These are phyloP conservation scores for Vombatus ursinus DNA, from an alignment of 2,113 vertebrate species.

Conservation along the genomic window DNA sequence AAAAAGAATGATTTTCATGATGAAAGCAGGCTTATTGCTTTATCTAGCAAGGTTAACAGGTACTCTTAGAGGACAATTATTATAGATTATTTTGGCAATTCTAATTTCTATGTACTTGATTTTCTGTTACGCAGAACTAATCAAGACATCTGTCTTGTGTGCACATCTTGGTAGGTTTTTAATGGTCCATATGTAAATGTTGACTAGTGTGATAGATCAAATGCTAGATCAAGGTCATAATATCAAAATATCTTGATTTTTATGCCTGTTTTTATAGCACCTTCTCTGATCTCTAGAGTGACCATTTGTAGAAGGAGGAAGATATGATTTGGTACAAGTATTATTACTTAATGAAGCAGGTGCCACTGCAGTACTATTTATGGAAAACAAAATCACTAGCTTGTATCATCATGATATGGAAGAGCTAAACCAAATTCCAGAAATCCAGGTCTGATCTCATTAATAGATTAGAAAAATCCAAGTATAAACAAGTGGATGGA, in stretches of 20 bases:
- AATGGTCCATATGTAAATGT: not conserved
- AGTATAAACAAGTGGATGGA: not conserved
- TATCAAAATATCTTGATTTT: not conserved
- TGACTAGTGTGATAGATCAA: not conserved
- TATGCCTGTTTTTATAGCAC: not conserved
- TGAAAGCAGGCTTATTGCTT: not conserved
- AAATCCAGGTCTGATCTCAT: not conserved
- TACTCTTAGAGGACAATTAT: not conserved
- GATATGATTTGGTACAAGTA: not conserved
- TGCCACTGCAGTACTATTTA: not conserved
- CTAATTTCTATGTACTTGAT: not conserved
- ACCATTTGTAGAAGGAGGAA: not conserved
- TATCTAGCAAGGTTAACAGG: not conserved
- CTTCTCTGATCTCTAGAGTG: not conserved
- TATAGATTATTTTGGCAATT: not conserved
- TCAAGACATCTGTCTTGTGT: not conserved
- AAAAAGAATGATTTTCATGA: not conserved
- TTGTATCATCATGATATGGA: not conserved
- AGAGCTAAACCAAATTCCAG: constrained; percentile 9
- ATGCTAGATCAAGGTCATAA: not conserved
- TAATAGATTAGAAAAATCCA: constrained; percentile 17
- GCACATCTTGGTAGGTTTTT: not conserved
- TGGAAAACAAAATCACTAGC: constrained; percentile 5
- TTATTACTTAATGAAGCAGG: constrained; percentile 29
- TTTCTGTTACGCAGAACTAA: not conserved